A percentile compares a stretch with the other conserved stretches of the same genome.
phyloP scores from a whole-genome alignment of 2,797 vertebrate species.

The Eulemur mongoz region DNA sequence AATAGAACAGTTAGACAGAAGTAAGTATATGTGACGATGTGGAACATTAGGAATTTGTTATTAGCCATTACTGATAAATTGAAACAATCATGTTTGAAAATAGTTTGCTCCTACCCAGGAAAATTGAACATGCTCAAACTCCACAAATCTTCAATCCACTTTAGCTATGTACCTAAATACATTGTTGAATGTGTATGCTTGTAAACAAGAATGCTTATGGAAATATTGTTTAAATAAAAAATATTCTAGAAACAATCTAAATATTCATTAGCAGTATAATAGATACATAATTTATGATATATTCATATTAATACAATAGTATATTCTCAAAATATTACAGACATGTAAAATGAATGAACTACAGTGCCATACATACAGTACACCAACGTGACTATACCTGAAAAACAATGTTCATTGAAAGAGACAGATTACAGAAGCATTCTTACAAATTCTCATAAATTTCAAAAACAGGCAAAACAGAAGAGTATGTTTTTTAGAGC shows the following conservation, averaged over 20 bases:
- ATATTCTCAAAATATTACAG: background rate
- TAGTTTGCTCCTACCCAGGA: background rate
- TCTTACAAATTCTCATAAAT: slow-evolving; percentile 2
- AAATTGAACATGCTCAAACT: background rate
- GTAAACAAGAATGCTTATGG: background rate
- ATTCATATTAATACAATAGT: background rate
- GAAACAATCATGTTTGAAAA: background rate
- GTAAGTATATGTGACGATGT: background rate
- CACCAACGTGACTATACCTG: background rate
- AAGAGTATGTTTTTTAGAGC: background rate
- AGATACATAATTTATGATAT: background rate
- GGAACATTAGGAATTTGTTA: background rate
- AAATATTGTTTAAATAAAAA: background rate
- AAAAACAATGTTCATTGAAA: background rate
- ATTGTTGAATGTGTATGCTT: background rate
- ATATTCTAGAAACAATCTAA: background rate
- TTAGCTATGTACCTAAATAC: background rate
- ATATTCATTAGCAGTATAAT: background rate
- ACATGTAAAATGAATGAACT: background rate
- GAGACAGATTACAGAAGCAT: background rate
- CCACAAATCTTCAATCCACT: background rate
- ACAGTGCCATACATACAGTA: background rate
- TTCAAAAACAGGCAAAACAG: background rate
- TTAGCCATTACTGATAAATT: background rate
- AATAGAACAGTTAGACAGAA: background rate